phyloP scores from a whole-genome alignment of 30 jellyfish, hydroid and myxozoan genomes.

The Aurelia sp. region DNA sequence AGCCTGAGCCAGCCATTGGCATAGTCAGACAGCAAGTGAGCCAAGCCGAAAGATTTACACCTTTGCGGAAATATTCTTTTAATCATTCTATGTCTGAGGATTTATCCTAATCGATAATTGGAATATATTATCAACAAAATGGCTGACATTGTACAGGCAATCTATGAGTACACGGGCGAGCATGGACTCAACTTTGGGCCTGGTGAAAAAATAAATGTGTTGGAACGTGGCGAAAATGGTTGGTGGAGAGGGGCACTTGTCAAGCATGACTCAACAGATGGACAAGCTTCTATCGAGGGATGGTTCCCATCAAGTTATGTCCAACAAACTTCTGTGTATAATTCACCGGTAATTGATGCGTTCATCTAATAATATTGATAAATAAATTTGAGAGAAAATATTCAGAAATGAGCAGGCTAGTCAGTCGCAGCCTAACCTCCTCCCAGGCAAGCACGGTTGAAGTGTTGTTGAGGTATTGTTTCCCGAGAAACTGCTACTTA shows the following conservation, averaged over 20 bases:
- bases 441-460: too few species aligned
- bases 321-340: not conserved
- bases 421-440: too few species aligned
- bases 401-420: not conserved
- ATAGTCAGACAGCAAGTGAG: too few species aligned
- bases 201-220: constrained; percentile 57
- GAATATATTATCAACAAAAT: not conserved
- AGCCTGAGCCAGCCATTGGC: too few species aligned
- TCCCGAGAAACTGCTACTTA: too few species aligned
- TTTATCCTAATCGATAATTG: too few species aligned
- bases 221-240: constrained; percentile 73
- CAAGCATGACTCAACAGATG: constrained; percentile 38
- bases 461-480: too few species aligned
- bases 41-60: too few species aligned
- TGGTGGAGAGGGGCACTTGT: constrained; percentile 78
- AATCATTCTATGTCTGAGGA: too few species aligned
- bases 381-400: not conserved
- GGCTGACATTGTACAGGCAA: constrained; percentile 62
- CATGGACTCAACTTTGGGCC: constrained; percentile 68
- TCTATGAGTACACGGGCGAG: constrained; percentile 43
- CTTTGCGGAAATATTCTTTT: too few species aligned
- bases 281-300: constrained; percentile 27
- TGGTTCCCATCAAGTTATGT: constrained; percentile 83
- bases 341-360: constrained; percentile 2
- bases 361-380: not conserved